A percentile compares a stretch with the other conserved stretches of the same genome.
Conservation (phyloP, 2,888 invertebrate species). For the Tenthredo amoena region DNA sequence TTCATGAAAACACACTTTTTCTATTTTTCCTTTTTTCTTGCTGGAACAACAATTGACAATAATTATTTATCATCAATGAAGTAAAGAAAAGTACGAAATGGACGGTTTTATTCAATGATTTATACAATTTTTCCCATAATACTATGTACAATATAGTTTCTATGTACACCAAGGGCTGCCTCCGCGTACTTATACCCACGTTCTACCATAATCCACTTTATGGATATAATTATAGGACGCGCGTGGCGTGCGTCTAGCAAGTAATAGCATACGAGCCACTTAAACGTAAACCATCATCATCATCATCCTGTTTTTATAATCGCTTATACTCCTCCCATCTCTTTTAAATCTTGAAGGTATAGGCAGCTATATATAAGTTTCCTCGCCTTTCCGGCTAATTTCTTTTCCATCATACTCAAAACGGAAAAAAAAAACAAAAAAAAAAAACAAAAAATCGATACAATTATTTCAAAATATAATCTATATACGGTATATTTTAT, state of each 20-base stretch:
- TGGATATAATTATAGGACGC: constrained; percentile 38
- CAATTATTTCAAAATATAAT: not conserved
- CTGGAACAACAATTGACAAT: not conserved
- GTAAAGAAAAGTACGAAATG: not conserved
- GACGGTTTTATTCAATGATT: not conserved
- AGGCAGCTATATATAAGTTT: not conserved
- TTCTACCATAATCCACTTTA: constrained; percentile 14
- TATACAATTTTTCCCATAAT: not conserved
- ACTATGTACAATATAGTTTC: not conserved
- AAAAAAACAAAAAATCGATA: not conserved
- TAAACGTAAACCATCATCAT: constrained; percentile 24
- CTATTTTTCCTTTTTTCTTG: not conserved
- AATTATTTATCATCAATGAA: not conserved
- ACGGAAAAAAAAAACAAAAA: too few species aligned
- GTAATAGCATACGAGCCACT: constrained; percentile 31
- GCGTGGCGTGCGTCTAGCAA: not conserved
- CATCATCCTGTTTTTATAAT: not conserved
- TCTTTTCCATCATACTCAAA: not conserved
- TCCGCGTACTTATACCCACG: not conserved
- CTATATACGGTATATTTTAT: not conserved
- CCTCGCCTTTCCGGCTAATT: not conserved
- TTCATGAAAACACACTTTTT: not conserved
- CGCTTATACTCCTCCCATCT: not conserved
- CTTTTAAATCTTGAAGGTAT: not conserved
- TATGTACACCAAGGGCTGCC: not conserved